Evolutionary conservation across 2,888 invertebrate genomes (phyloP).

Genomic region (Odontomyia ornata): DNA sequence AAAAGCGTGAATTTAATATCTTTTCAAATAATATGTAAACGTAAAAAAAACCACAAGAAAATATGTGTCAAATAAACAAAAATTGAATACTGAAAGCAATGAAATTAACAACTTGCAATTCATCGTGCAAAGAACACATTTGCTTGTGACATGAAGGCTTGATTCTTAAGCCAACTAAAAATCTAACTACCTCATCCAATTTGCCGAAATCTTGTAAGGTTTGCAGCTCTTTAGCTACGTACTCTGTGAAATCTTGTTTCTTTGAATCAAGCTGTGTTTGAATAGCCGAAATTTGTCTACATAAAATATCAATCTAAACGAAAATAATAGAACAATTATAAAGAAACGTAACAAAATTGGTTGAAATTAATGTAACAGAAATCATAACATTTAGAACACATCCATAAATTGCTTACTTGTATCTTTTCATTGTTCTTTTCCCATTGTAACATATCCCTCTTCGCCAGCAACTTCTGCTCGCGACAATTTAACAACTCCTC

Average conservation of each 20-base stretch:
- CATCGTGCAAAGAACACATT: not conserved
- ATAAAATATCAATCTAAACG: constrained; percentile 74
- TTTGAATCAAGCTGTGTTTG: constrained; percentile 67
- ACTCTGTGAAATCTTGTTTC: constrained; percentile 66
- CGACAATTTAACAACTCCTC: constrained; percentile 69
- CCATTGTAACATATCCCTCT: constrained; percentile 63
- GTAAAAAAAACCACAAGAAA: too few species aligned
- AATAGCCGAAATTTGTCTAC: constrained; percentile 69
- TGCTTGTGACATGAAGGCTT: constrained; percentile 27
- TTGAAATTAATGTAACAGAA: constrained; percentile 52
- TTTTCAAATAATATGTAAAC: not conserved
- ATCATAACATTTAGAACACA: constrained; percentile 47
- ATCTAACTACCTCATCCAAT: constrained; percentile 66
- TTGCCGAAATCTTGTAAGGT: constrained; percentile 67
- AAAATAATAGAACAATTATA: constrained; percentile 60
- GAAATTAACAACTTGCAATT: not conserved
- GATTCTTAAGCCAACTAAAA: constrained; percentile 21
- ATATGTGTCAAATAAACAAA: not conserved
- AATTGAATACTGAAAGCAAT: not conserved
- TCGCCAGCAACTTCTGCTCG: constrained; percentile 64
- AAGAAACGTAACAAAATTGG: constrained; percentile 53
- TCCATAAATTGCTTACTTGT: constrained; percentile 57
- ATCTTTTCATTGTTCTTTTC: constrained; percentile 64
- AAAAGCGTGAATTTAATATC: not conserved
- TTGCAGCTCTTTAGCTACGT: constrained; percentile 66